These are phyloP conservation scores for Saxicola maurus DNA, from an alignment of 2,797 vertebrate genomes.

Conservation along the genomic window DNA sequence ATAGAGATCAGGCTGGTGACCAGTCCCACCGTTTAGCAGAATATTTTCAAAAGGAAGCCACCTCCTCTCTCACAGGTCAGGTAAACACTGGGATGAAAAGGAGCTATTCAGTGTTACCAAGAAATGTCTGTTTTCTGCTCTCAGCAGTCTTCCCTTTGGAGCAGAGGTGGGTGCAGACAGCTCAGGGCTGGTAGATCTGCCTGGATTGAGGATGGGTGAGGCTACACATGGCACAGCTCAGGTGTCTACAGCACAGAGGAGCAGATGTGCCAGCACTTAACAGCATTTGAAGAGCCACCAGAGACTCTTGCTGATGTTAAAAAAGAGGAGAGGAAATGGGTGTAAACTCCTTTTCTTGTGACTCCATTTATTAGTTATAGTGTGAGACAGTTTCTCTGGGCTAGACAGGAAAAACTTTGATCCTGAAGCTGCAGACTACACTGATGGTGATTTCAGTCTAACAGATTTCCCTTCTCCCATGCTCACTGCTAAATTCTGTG, in stretches of 20 bases:
- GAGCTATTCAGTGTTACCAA: neutral
- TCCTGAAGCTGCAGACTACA: neutral
- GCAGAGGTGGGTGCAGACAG: neutral
- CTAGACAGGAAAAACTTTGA: neutral
- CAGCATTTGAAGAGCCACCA: neutral
- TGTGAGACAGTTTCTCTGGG: neutral
- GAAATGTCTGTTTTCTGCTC: neutral
- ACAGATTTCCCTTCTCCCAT: neutral
- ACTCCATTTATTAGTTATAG: neutral
- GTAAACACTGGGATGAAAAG: neutral
- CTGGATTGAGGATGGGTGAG: neutral
- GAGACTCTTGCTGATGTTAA: neutral
- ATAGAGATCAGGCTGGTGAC: neutral
- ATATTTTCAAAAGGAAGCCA: neutral
- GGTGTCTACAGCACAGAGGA: neutral
- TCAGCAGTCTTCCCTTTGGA: neutral
- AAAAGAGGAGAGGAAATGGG: neutral
- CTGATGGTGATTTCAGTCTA: neutral
- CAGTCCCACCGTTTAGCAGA: neutral
- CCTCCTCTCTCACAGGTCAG: neutral
- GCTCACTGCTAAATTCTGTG: neutral
- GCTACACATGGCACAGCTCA: neutral
- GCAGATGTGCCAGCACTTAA: neutral
- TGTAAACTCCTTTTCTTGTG: neutral
- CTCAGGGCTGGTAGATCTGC: neutral